Conservation (phyloP, 2,113 vertebrate genomes). For the Sphyrna mokarran region DNA sequence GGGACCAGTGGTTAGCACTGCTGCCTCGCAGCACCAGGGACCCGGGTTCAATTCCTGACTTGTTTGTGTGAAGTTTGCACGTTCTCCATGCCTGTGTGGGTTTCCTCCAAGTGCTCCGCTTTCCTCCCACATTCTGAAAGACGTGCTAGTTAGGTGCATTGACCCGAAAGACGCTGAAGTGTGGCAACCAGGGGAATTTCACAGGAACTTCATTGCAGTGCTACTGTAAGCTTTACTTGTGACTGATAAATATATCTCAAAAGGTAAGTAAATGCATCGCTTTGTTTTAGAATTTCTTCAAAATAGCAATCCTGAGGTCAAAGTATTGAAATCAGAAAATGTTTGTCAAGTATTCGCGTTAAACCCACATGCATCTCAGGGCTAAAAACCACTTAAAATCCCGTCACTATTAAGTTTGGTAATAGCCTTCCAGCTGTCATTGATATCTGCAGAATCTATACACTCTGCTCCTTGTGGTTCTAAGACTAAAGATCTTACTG, state of each 20-base stretch:
- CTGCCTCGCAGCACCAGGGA: too few species aligned
- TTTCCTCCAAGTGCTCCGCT: too few species aligned
- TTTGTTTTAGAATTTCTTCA: not conserved
- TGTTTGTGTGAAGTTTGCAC: too few species aligned
- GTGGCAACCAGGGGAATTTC: too few species aligned
- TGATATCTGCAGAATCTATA: not conserved
- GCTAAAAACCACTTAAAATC: not conserved
- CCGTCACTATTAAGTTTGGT: not conserved
- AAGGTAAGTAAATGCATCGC: not conserved
- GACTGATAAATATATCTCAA: too few species aligned
- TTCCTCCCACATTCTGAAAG: too few species aligned
- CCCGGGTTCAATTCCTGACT: too few species aligned
- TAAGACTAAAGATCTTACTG: not conserved
- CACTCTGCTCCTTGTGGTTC: not conserved
- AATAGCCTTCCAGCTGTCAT: not conserved
- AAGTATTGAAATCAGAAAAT: not conserved
- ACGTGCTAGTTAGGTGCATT: too few species aligned
- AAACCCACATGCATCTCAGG: not conserved
- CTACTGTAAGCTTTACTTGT: too few species aligned
- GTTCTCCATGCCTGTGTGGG: too few species aligned
- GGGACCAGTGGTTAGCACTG: not conserved
- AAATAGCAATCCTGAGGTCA: not conserved
- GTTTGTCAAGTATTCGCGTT: not conserved
- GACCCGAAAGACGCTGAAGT: too few species aligned
- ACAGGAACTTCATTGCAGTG: too few species aligned